Evolutionary conservation across 1,140 invertebrate genomes (phyloP), one percentile per base, ranked within the genome.

Genomic region (Ptiloglossa arizonensis): DNA sequence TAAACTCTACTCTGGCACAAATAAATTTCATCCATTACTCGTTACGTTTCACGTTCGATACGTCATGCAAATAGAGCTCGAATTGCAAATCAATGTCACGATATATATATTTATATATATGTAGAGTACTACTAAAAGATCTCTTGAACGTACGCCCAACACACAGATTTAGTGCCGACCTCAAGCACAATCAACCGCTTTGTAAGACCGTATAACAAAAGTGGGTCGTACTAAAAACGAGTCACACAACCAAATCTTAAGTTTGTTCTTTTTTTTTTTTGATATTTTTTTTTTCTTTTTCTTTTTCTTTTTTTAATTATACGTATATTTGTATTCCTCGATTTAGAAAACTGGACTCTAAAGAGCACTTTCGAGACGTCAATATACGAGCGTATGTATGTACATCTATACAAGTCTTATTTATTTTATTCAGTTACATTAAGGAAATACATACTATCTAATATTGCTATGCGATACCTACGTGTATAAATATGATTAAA

Each of bases 371-470:
- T 41, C 38, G 5, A 78, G 24, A 63, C 19, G 41, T 64, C 27
- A 15, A 59, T 27, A 73, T 46, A 44, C 29, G 27, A 72, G 59
- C 38, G 13, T 59, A 54, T 50, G 52, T 83, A 83, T 84, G 62
- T 84, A 84, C 82, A 84, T 71, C 71, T 84, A 80, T 84, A 84
- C 82, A 84, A 68, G 11, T 32, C 72, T 66, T 75, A 82, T 50
- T 32, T 83, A 69, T 52, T 80, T 75, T 72, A 63, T 52, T 84
- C 44, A 60, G 41, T 83, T 83, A 79, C 59, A 56, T 71, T 50
- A 57, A 72, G 27, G 46, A 67, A 69, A 57, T 80, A 80, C 57
- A 59, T 75, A 56, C 17, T 76, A 84, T 38, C 76, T 71, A 54
- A 62, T 84, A 80, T 77, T 76, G 76, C 46, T 84, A 72, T 80